These are phyloP conservation scores for Desoria tigrina DNA, from an alignment of 2,888 invertebrate genomes.

Conservation along the genomic window DNA sequence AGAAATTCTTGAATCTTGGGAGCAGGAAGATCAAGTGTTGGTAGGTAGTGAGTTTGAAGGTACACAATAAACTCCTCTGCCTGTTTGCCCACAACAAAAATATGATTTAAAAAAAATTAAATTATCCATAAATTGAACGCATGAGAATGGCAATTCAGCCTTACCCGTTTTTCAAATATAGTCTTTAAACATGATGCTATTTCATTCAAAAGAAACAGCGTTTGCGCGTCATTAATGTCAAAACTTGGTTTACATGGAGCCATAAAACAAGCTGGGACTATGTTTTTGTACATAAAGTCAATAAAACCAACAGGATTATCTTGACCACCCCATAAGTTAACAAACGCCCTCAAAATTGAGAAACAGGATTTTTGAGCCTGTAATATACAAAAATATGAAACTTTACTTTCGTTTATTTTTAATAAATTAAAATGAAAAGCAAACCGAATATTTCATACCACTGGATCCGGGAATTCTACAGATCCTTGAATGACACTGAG, in stretches of 20 bases:
- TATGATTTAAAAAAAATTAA: too few relatives aligned
- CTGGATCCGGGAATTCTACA: conserved; percentile 60
- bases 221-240: conserved; percentile 61
- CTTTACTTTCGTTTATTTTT: not conserved
- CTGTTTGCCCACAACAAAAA: too few relatives aligned
- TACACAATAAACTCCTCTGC: conserved; percentile 59
- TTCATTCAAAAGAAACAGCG: conserved; percentile 57
- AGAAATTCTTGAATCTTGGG: conserved; percentile 58
- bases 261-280: conserved; percentile 62
- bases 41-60: conserved; percentile 58
- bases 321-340: conserved; percentile 60
- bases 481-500: conserved; percentile 61
- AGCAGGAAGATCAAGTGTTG: conserved; percentile 57
- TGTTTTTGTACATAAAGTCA: conserved; percentile 60
- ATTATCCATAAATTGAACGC: conserved; percentile 10
- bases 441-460: conserved; percentile 55
- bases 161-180: conserved; percentile 55
- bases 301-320: conserved; percentile 59
- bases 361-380: conserved; percentile 61
- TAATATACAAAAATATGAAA: conserved; percentile 23
- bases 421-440: not conserved
- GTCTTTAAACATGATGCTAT: conserved; percentile 55
- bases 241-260: conserved; percentile 61
- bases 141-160: too few relatives aligned
- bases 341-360: conserved; percentile 59